phyloP scores from a whole-genome alignment of 2,797 vertebrate species.

The Lophius americanus region DNA sequence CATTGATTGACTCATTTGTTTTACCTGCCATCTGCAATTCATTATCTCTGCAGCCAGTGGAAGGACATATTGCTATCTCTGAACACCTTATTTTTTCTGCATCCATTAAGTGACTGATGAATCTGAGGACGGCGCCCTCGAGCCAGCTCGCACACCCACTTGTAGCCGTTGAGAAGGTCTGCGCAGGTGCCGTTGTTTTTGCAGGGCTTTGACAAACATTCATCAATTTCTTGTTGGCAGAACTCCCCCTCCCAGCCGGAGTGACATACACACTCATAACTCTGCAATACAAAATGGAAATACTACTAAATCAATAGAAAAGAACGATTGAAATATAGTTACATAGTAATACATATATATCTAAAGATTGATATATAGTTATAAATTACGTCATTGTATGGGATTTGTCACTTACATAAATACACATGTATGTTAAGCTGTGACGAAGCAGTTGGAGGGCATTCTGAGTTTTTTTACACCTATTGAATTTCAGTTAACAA shows the following conservation, averaged over 20 bases:
- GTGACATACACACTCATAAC: slow-evolving; percentile 83
- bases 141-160: slow-evolving; percentile 72
- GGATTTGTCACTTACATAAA: slow-evolving; percentile 14
- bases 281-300: slow-evolving; percentile 73
- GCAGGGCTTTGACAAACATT: slow-evolving; percentile 85
- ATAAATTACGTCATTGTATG: background rate
- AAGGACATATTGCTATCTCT: slow-evolving; percentile 71
- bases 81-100: slow-evolving; percentile 49
- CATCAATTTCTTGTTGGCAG: slow-evolving; percentile 84
- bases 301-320: slow-evolving; percentile 25
- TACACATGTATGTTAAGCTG: slow-evolving; percentile 1
- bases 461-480: slow-evolving; percentile 29
- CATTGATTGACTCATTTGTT: slow-evolving; percentile 80
- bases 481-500: slow-evolving; percentile 31
- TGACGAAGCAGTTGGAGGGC: slow-evolving; percentile 8
- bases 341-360: no score
- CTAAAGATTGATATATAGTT: no score
- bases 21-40: slow-evolving; percentile 77
- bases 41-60: slow-evolving; percentile 70
- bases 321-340: slow-evolving; percentile 6
- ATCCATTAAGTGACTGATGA: slow-evolving; percentile 70
- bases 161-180: slow-evolving; percentile 83
- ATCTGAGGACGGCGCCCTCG: slow-evolving; percentile 50
- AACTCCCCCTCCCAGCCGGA: slow-evolving; percentile 85
- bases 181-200: slow-evolving; percentile 85